Evolutionary conservation across 1,140 invertebrate genomes (phyloP).

Genomic region (Planococcus citri): DNA sequence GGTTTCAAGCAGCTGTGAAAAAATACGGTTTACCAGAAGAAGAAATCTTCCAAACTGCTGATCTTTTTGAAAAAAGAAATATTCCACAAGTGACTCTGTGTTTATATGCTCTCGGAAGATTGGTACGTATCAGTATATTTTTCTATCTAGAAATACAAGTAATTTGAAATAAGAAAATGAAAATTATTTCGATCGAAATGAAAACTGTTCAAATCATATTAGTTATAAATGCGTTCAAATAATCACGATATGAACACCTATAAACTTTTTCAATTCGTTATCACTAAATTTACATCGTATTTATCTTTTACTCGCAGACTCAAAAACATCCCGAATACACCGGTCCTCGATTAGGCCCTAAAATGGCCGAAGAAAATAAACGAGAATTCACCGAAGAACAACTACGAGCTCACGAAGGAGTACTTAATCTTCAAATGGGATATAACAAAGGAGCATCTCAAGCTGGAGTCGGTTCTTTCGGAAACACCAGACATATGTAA

Average conservation of each 20-base stretch:
- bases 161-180: too few relatives aligned
- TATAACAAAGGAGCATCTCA: constrained; percentile 87
- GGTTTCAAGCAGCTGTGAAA: constrained; percentile 85
- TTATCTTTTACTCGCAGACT: constrained; percentile 44
- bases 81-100: constrained; percentile 90
- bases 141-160: constrained; percentile 12
- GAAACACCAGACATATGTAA: constrained; percentile 90
- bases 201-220: too few relatives aligned
- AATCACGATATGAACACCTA: too few relatives aligned
- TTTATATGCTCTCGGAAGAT: constrained; percentile 73
- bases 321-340: constrained; percentile 88
- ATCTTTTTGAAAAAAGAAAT: constrained; percentile 91
- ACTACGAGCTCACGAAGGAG: constrained; percentile 73
- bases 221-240: too few relatives aligned
- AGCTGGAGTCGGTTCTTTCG: constrained; percentile 75
- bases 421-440: constrained; percentile 91
- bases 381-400: constrained; percentile 90
- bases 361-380: constrained; percentile 90
- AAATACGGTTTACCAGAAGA: constrained; percentile 90
- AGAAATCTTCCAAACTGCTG: constrained; percentile 97
- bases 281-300: constrained; percentile 6
- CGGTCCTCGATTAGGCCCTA: constrained; percentile 79
- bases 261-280: too few relatives aligned
- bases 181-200: too few relatives aligned
- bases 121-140: constrained; percentile 51